Conservation (phyloP, 2,113 vertebrate genomes). For the Labrus mixtus region DNA sequence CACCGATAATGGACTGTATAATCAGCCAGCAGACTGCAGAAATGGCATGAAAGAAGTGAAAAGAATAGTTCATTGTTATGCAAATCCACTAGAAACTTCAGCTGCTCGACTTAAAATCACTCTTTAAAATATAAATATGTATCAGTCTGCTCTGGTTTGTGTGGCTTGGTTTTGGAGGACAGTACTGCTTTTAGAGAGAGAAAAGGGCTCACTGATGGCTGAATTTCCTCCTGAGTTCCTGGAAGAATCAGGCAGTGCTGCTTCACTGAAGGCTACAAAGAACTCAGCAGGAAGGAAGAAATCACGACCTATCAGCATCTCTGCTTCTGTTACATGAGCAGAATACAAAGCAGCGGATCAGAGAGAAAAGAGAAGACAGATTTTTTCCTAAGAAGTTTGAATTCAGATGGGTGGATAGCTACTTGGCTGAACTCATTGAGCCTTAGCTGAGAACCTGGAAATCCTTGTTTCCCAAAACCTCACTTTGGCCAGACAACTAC, state of each 20-base stretch:
- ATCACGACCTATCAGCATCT: conserved; percentile 61
- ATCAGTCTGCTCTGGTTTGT: neutral
- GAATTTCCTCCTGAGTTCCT: conserved; percentile 41
- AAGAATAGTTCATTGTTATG: neutral
- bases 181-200: neutral
- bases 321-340: conserved; percentile 20
- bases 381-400: conserved; percentile 43
- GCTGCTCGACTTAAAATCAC: neutral
- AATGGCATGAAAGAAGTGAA: neutral
- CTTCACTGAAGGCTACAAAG: conserved; percentile 41
- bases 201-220: conserved; percentile 19
- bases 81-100: neutral
- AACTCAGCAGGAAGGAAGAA: conserved; percentile 57
- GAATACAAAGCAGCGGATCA: conserved; percentile 66
- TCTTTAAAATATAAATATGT: neutral
- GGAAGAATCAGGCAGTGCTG: conserved; percentile 42
- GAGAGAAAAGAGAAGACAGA: conserved; percentile 37
- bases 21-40: neutral
- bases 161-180: neutral
- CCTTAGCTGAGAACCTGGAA: neutral
- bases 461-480: neutral
- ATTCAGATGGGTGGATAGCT: neutral
- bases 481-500: neutral
- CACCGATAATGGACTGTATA: neutral
- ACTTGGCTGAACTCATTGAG: neutral